Evolutionary conservation across 2,888 invertebrate species (phyloP), one percentile per base, ranked within the genome.

Genomic region (Xestia xanthographa): DNA sequence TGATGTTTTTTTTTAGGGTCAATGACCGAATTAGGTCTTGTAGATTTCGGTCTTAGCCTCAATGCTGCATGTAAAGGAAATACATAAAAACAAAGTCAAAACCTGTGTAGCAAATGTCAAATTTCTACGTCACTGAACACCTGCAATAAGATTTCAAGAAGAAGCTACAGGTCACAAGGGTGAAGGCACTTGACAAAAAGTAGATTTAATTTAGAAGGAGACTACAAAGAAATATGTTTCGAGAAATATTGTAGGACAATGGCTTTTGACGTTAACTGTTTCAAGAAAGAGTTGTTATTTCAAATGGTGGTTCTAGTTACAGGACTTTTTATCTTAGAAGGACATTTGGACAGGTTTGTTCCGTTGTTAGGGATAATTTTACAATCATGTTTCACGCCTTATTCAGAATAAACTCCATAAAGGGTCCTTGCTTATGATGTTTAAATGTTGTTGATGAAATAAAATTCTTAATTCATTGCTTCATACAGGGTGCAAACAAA

Each of bases 181-280:
- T 62, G 1, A 58, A 56, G n/a, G 5, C 41, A 63, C 66, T 71
- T 68, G 70, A 85, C 75, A 77, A 79, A 72, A 75, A 80, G 70
- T 70, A 72, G 68, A 77, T 76, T 79, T 79, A 72, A 84, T 87
- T 86, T 72, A 71, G 66, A 70, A 68, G 53, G 43, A 69, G 41
- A 48, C 73, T 66, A 85, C 85, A 86, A 86, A 86, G 82, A 73
- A 71, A 80, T 75, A 71, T 67, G 56, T 86, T 78, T 76, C 53
- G 56, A 77, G 78, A 83, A 86, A 80, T 79, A 77, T 78, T 74
- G 29, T 60, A 20, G 66, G 62, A 78, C 78, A 79, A 79, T 80
- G 62, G 72, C 74, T 77, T 72, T 65, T 70, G 71, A 76, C 70
- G 75, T 79, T 72, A 14, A 58, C 50, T 60, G 34, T 71, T 65